phyloP scores from a whole-genome alignment of 2,797 vertebrate genomes.

The Takifugu ocellatus region DNA sequence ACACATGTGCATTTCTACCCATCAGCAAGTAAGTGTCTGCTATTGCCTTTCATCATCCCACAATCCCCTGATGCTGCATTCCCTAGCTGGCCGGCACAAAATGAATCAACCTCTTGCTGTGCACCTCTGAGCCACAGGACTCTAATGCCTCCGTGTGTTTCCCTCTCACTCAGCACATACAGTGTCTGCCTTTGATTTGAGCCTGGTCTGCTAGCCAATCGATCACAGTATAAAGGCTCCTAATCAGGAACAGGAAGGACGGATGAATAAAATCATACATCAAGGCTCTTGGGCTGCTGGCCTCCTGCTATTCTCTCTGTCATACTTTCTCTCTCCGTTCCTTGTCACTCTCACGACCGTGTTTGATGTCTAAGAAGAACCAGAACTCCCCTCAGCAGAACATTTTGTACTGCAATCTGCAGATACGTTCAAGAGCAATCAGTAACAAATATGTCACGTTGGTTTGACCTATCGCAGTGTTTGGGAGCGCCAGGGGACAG shows the following conservation, averaged over 20 bases:
- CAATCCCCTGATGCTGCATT: constrained; percentile 23
- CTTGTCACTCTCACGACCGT: constrained; percentile 14
- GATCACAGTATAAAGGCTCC: constrained; percentile 71
- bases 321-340: constrained; percentile 20
- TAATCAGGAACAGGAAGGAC: constrained; percentile 73
- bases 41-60: constrained; percentile 35
- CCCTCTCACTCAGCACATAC: constrained; percentile 60
- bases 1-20: constrained; percentile 33
- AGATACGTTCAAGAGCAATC: constrained; percentile 1
- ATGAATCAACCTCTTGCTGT: constrained; percentile 73
- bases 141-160: constrained; percentile 59
- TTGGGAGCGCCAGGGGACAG: no score
- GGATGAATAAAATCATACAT: constrained; percentile 69
- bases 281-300: constrained; percentile 43
- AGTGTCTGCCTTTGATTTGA: constrained; percentile 73
- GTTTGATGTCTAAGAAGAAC: constrained; percentile 54
- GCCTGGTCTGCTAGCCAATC: constrained; percentile 56
- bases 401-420: constrained; percentile 16
- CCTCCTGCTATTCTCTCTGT: constrained; percentile 36
- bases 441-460: neutral
- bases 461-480: constrained; percentile 1
- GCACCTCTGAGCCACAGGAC: constrained; percentile 51
- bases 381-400: constrained; percentile 14
- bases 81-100: constrained; percentile 51
- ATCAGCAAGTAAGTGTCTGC: constrained; percentile 39